Conservation (phyloP, 2,113 vertebrate species). For the Paralichthys olivaceus region DNA sequence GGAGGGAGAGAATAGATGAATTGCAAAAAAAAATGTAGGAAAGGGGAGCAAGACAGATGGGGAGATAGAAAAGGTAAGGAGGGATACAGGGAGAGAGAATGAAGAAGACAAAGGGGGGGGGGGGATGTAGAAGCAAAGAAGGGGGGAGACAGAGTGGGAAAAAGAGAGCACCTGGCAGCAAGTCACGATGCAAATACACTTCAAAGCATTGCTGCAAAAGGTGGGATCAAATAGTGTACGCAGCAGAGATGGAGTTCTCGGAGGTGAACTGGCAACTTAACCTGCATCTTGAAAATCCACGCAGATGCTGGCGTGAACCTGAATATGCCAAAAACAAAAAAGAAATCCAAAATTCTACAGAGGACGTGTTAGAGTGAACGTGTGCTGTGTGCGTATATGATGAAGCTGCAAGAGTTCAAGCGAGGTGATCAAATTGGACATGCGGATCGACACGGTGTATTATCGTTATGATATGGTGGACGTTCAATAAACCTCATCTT, state of each 20-base stretch:
- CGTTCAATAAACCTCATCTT: slow-evolving; percentile 50
- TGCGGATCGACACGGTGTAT: slow-evolving; percentile 22
- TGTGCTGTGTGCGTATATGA: background rate
- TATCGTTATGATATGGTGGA: slow-evolving; percentile 55
- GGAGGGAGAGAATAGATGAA: slow-evolving; percentile 32
- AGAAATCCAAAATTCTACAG: background rate
- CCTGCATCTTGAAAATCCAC: slow-evolving; percentile 46
- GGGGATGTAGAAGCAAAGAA: background rate
- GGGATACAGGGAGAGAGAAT: slow-evolving; percentile 9
- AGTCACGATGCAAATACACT: slow-evolving; percentile 69
- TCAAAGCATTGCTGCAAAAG: slow-evolving; percentile 63
- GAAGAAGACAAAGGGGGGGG: slow-evolving; percentile 15
- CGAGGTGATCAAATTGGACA: slow-evolving; percentile 49
- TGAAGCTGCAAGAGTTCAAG: slow-evolving; percentile 13
- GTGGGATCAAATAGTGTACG: slow-evolving; percentile 47
- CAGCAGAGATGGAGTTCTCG: slow-evolving; percentile 31
- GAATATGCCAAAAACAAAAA: background rate
- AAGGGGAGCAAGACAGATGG: slow-evolving; percentile 55
- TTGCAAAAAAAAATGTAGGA: slow-evolving; percentile 22
- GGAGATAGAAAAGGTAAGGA: slow-evolving; percentile 39
- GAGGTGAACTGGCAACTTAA: slow-evolving; percentile 49
- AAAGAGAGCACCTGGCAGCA: slow-evolving; percentile 54
- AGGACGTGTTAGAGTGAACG: background rate
- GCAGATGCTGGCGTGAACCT: slow-evolving; percentile 20
- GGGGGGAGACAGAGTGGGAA: background rate